Base-by-base conservation (phyloP, 2,113 vertebrate genomes). In the Bambusicola thoracicus region DNA sequence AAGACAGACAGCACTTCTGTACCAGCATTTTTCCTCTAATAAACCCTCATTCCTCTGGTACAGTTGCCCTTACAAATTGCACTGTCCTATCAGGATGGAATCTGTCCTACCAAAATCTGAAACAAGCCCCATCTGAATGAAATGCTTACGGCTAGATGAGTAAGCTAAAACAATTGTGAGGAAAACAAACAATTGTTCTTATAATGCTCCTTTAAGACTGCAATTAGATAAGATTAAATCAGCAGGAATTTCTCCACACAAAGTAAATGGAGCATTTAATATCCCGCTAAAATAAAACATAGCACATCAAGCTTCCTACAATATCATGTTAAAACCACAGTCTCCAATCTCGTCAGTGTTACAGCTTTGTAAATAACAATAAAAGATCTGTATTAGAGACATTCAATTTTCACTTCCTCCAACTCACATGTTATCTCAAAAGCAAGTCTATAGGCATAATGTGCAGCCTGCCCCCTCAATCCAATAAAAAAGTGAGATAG, bases 171-270 rank as follows among this genome's bases (percentile, higher is more conserved):
- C 87, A 77, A 92, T 84, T 92, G 58, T 41, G 93, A 92, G 89
- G 90, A 96, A 95, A 90, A 91, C 70, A 92, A 95, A 96, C 66
- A 81, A 95, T 91, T 93, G 85, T 86, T 94, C 87, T 91, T 91
- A 56, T 81, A 85, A 70, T 11, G 3, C 85, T 94, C 93, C 90
- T 92, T 93, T 94, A 94, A 91, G 85, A 96, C 29, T 73, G 81
- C 77, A 94, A 94, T 97, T 89, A 95, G 77, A 95, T 95, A 81
- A 94, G 95, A 97, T 97, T 96, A 97, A 97, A 91, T 96, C 95
- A 96, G 95, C 91, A n/a, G 72, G 93, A 94, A 85, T 92, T 81
- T 97, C 91, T 92, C 86, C 58, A 87, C 80, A 95, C 74, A 95
- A 92, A 96, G 88, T 62, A 89, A 96, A 96, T 61, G 85, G 75